Evolutionary conservation across 2,797 vertebrate species (phyloP).

Genomic region (Basileuterus tristriatus): DNA sequence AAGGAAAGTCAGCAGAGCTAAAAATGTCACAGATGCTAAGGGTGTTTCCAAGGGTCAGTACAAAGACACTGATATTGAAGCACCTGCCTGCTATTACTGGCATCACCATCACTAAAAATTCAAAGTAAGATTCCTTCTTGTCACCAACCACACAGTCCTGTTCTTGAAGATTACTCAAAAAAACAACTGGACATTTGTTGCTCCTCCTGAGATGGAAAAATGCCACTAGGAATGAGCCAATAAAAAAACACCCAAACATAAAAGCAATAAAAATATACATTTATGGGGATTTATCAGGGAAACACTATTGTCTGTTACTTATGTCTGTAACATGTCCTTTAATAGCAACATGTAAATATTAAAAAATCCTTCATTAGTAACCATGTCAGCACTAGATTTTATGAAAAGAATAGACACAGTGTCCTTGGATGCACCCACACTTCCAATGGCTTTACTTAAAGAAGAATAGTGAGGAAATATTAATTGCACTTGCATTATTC

Average conservation of each 20-base stretch:
- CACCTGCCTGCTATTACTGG: not conserved
- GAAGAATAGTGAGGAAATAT: not conserved
- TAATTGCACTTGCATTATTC: not conserved
- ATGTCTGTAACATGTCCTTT: not conserved
- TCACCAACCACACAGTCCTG: not conserved
- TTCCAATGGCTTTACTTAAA: not conserved
- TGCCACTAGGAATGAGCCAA: not conserved
- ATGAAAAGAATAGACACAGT: not conserved
- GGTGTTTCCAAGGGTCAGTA: not conserved
- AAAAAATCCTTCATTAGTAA: not conserved
- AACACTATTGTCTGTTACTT: not conserved
- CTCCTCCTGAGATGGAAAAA: not conserved
- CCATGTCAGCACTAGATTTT: not conserved
- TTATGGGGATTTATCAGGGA: not conserved
- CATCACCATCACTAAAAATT: not conserved
- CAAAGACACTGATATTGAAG: not conserved
- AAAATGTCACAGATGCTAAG: not conserved
- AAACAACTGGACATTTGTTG: not conserved
- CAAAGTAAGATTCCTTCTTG: not conserved
- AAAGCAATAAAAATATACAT: not conserved
- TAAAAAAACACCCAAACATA: fast-evolving
- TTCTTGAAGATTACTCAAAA: not conserved
- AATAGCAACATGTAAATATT: not conserved
- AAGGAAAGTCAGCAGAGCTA: not conserved
- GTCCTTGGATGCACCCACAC: not conserved